Conservation (phyloP, 2,888 invertebrate species). For the Epistrophella euchroma region DNA sequence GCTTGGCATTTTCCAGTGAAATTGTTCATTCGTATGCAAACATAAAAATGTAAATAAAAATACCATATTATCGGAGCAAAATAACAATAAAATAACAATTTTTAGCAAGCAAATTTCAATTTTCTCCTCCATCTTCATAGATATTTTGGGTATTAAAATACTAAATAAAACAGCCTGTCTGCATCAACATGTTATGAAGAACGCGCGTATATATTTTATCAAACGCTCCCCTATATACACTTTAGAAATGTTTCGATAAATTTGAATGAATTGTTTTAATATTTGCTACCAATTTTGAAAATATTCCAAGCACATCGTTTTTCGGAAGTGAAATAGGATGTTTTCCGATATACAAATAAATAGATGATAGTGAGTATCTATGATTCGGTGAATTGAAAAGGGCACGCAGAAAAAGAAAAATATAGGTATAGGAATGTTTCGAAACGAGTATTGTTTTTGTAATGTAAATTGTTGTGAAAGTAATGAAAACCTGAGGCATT, state of each 20-base stretch:
- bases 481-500: constrained; percentile 38
- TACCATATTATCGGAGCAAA: constrained; percentile 28
- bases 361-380: constrained; percentile 22
- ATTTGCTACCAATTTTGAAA: constrained; percentile 48
- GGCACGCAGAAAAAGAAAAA: neutral
- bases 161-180: neutral
- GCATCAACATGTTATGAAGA: constrained; percentile 4
- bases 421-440: neutral
- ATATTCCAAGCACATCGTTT: constrained; percentile 21
- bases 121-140: neutral
- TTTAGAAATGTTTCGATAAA: constrained; percentile 23
- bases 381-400: constrained; percentile 8
- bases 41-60: constrained; percentile 39
- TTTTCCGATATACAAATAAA: constrained; percentile 7
- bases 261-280: constrained; percentile 56
- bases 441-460: constrained; percentile 22
- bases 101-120: constrained; percentile 26
- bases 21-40: constrained; percentile 34
- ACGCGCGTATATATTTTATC: constrained; percentile 9
- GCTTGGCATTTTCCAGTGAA: neutral
- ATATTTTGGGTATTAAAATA: neutral
- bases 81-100: constrained; percentile 26
- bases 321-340: constrained; percentile 22
- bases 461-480: constrained; percentile 35
- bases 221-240: neutral